phyloP scores from a whole-genome alignment of 2,888 invertebrate genomes.

The Disparrhopalites patrizii region DNA sequence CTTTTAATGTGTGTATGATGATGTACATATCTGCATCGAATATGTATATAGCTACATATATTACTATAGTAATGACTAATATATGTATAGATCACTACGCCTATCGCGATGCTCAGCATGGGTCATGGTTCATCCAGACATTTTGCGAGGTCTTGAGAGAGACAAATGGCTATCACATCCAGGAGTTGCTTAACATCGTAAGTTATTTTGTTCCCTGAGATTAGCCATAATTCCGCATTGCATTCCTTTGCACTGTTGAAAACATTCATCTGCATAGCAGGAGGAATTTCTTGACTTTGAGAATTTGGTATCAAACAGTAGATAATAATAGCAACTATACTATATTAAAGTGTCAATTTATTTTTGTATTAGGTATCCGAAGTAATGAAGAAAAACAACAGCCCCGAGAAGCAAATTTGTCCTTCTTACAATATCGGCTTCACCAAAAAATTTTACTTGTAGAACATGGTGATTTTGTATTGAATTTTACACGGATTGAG shows the following conservation, averaged over 20 bases:
- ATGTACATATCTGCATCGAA: too few relatives aligned
- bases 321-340: too few relatives aligned
- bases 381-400: constrained; percentile 15
- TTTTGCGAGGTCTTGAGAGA: constrained; percentile 64
- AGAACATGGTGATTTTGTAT: too few relatives aligned
- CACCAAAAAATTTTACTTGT: constrained; percentile 30
- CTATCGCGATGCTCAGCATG: constrained; percentile 58
- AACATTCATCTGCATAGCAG: too few relatives aligned
- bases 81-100: constrained; percentile 51
- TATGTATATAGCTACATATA: background rate
- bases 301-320: too few relatives aligned
- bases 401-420: constrained; percentile 32
- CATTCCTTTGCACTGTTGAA: too few relatives aligned
- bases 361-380: constrained; percentile 33
- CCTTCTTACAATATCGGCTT: constrained; percentile 35
- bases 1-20: too few relatives aligned
- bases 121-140: constrained; percentile 69
- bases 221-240: too few relatives aligned
- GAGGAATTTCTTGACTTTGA: too few relatives aligned
- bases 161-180: constrained; percentile 40
- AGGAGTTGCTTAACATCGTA: constrained; percentile 28
- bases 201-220: background rate
- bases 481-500: too few relatives aligned
- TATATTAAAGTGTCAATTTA: too few relatives aligned
- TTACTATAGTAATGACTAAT: background rate